Conservation (phyloP, 2,888 invertebrate genomes). For the Eristalinus sepulchralis region DNA sequence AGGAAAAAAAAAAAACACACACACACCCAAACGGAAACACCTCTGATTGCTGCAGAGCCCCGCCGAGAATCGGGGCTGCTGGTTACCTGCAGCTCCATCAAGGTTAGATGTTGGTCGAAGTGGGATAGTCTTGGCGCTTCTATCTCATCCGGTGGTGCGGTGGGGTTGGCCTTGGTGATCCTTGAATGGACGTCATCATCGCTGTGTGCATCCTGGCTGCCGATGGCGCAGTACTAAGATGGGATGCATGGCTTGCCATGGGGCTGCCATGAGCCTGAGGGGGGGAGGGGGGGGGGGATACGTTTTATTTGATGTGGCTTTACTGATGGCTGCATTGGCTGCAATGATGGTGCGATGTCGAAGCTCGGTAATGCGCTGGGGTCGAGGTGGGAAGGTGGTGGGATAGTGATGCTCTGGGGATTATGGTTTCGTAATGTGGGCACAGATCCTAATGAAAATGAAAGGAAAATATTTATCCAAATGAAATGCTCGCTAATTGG, state of each 20-base stretch:
- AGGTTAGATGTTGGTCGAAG: conserved; percentile 40
- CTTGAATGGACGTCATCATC: conserved; percentile 34
- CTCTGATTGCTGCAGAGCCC: conserved; percentile 3
- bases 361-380: background rate
- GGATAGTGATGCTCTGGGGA: background rate
- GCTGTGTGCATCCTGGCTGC: conserved; percentile 1
- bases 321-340: conserved; percentile 18
- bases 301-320: conserved; percentile 39
- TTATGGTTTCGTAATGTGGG: conserved; percentile 28
- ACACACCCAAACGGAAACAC: background rate
- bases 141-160: background rate
- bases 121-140: background rate
- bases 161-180: conserved; percentile 56
- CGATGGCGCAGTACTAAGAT: background rate
- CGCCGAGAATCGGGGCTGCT: background rate
- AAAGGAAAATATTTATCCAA: conserved; percentile 55
- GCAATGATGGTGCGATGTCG: conserved; percentile 2
- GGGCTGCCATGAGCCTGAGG: background rate
- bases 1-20: background rate
- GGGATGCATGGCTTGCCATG: background rate
- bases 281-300: background rate
- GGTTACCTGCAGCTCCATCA: conserved; percentile 14
- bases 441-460: conserved; percentile 44
- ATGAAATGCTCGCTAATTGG: conserved; percentile 50
- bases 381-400: background rate